phyloP scores from a whole-genome alignment of 2,113 vertebrate species.

The Ranitomeya variabilis region DNA sequence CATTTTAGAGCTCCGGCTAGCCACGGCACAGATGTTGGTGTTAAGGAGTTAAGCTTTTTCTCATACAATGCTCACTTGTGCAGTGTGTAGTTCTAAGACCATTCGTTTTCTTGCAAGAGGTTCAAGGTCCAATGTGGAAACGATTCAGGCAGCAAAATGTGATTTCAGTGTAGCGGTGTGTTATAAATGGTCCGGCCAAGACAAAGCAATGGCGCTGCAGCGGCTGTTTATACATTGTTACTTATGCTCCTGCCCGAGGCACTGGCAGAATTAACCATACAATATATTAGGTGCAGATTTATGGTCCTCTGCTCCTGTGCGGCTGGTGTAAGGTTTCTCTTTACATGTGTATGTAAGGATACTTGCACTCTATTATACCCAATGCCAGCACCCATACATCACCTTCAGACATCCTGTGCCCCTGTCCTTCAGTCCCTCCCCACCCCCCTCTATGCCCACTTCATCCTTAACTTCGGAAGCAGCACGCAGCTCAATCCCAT shows the following conservation, averaged over 20 bases:
- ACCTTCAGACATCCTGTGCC: slow-evolving; percentile 39
- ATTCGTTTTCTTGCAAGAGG: not conserved
- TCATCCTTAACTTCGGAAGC: slow-evolving; percentile 54
- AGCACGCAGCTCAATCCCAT: slow-evolving; percentile 70
- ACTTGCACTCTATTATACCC: not conserved
- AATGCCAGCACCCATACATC: slow-evolving; percentile 17
- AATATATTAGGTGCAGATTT: slow-evolving; percentile 15
- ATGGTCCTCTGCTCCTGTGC: not conserved
- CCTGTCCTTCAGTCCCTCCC: slow-evolving; percentile 26
- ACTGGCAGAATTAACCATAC: slow-evolving; percentile 26
- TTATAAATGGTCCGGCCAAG: not conserved
- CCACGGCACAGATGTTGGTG: too few species aligned
- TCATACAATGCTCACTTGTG: too few species aligned
- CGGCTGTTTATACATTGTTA: slow-evolving; percentile 23
- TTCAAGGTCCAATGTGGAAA: not conserved
- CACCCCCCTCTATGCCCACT: slow-evolving; percentile 50
- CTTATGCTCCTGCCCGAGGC: slow-evolving; percentile 4
- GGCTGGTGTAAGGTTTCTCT: not conserved
- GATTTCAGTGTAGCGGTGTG: not conserved
- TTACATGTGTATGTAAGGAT: not conserved
- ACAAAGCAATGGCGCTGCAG: not conserved
- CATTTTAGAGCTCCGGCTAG: too few species aligned
- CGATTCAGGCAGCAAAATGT: not conserved
- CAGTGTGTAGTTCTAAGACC: too few species aligned
- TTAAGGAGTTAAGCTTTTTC: too few species aligned